Conservation (phyloP, 2,888 invertebrate genomes). For the Nephrocerus scutellatus region DNA sequence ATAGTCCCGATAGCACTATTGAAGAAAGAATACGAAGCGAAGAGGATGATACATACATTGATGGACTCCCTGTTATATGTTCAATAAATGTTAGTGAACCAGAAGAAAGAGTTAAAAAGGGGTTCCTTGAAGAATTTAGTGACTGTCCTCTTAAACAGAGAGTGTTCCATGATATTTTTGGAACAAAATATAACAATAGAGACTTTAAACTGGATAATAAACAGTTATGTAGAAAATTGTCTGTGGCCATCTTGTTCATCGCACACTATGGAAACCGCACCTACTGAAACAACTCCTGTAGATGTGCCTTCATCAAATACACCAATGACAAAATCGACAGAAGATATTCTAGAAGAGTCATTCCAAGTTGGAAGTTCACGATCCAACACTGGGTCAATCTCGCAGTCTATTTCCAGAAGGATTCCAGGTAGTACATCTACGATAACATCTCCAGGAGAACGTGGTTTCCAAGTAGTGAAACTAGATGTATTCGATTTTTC, state of each 20-base stretch:
- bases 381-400: conserved; percentile 18
- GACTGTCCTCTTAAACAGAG: conserved; percentile 1
- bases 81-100: no score
- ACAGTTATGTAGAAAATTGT: conserved; percentile 4
- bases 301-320: conserved; percentile 7
- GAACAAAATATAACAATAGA: neutral
- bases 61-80: no score
- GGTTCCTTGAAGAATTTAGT: neutral
- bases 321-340: conserved; percentile 4
- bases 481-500: conserved; percentile 13
- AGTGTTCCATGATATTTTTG: neutral
- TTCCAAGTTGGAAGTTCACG: conserved; percentile 18
- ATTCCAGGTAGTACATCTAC: conserved; percentile 2
- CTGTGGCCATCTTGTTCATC: no score
- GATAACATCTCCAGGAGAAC: conserved; percentile 17
- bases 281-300: conserved; percentile 11
- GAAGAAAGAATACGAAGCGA: no score
- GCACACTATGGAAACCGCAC: conserved; percentile 7
- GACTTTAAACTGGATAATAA: no score
- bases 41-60: no score
- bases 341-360: conserved; percentile 17
- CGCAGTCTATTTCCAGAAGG: conserved; percentile 18
- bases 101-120: conserved; percentile 1
- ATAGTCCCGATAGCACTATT: no score
- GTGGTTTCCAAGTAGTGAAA: conserved; percentile 17